Evolutionary conservation across 2,797 vertebrate genomes (phyloP), one percentile per base, ranked within the genome.

Genomic region (Chromobotia macracanthus): DNA sequence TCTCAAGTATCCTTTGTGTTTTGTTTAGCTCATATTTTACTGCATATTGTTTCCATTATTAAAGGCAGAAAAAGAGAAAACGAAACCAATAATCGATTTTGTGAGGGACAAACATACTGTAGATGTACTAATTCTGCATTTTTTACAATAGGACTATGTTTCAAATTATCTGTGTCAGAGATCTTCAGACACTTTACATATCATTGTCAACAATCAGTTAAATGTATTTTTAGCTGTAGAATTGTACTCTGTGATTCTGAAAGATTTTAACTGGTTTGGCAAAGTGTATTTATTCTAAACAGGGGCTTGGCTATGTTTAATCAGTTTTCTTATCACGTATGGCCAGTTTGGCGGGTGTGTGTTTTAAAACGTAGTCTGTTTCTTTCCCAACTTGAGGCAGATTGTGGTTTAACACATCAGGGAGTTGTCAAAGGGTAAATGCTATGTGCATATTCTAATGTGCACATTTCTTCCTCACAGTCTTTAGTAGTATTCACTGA

Each of bases 331-430:
- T 79, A 63, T 73, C 70, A 68, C 56, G 72, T 81, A 79, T 79
- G 72, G 78, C 84, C 84, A 86, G 80, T 84, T 86, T 84, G 80
- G 82, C 80, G 82, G 80, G 82, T 77, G 71, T 70, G 38, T 85
- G 84, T 86, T 86, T 86, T 86, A 82, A 84, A 86, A 86, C 82
- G 83, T 66, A 82, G 84, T 79, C 82, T 84, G 80, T 86, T 86
- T 86, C 82, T 86, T 86, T 86, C 75, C 82, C 75, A 86, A 82
- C 82, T 82, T 72, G 56, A 82, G 67, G 77, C 68, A 83, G 79
- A 85, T 81, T 85, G 84, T 85, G 85, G 82, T 82, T 87, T 87
- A 87, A 87, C 85, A 87, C 82, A 84, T 87, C 84, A 85, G 85
- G 82, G 80, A 82, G 80, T 79, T 87, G 84, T 85, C 84, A 85